Base-by-base conservation (phyloP, 2,888 invertebrate genomes). In the Pilophorus perplexus region DNA sequence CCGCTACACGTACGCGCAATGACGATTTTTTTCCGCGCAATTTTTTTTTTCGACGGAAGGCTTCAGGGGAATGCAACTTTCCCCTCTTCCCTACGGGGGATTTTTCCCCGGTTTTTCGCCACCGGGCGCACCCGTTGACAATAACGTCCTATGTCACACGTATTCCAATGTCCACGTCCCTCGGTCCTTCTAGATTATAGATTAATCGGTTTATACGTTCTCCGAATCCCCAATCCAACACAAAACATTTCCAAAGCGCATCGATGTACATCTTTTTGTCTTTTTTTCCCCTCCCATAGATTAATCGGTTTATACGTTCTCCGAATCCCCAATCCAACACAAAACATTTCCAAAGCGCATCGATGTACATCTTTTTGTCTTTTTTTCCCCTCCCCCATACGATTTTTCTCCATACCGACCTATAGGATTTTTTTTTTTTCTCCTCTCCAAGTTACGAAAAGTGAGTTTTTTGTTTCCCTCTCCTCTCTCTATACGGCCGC, bases 171-270 rank as follows among this genome's bases (percentile, higher is more conserved):
- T 52, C 5, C 52, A 12, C 22, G 12, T 16, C 46, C 16, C 23
- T 18, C 48, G 3, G 16, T 2, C 46, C 59, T 59, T 59, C 40
- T 59, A 59, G 59, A 59, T 59, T 59, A 59, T 59, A 59, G 59
- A 59, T 59, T 59, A 59, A 59, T 59, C 59, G 59, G 59, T 59
- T 59, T 42, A 59, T 59, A 42, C 57, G 40, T 57, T 23, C 42
- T 40, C 27, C 27, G 42, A 59, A 59, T 59, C 59, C 59, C n/a
- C 59, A 59, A 59, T 42, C 59, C 59, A 25, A 42, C 42, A 59
- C 59, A 59, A 59, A 59, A 59, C 59, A 40, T 40, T 59, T 59
- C 59, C 59, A 6, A 25, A 59, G 59, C 59, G 59, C 59, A 57
- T 57, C 57, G 38, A 57, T 59, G 40, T 59, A 25, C 18, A 10